Base-by-base conservation (phyloP, 2,797 vertebrate species). In the Sternarchorhynchus goeldii region DNA sequence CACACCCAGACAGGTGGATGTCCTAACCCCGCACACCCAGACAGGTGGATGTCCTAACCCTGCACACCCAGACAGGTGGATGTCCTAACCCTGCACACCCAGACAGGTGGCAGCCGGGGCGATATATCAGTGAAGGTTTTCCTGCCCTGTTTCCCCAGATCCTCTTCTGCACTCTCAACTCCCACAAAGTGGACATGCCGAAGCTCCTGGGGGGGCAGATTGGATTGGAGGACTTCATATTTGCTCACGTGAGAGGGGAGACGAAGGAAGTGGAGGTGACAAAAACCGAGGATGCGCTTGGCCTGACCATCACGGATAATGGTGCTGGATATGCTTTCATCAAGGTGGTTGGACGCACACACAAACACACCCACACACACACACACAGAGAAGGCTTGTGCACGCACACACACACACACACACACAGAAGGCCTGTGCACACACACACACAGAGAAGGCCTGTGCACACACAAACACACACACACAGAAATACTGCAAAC, bases 151-250 rank as follows among this genome's bases (percentile, higher is more conserved):
- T 63, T 65, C 31, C 36, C 36, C 88, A 99, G 97, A 99, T 99
- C 85, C 88, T 99, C 14, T 99, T 99, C 85, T 99, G 97, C 86
- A 99, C 97, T 4, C 92, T 99, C 57, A 99, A 99, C 88, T 97
- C 97, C 0, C 96, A 99, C 86, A 99, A 98, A 81, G 96, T 99
- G 79, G 97, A 99, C 90, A 99, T 99, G 97, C 96, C 96, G 91
- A 99, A 97, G 85, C 92, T 99, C 0, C 88, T 99, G 64, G 97
- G 97, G 0, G 97, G 97, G 0, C 97, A 99, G 92, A 99, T 99
- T 0, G 97, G 97, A 12, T 88, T 99, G 87, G 97, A 99, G 86
- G 97, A 99, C 81, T 99, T 99, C 83, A 99, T 99, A 88, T 99
- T 99, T 0, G 97, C 97, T 39, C 97, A 99, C 0, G 92, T 98